A percentile compares a stretch with the other conserved stretches of the same genome.
Evolutionary conservation across 30 jellyfish, hydroid and myxozoan species (phyloP).

Genomic region (Rhopilema esculentum): DNA sequence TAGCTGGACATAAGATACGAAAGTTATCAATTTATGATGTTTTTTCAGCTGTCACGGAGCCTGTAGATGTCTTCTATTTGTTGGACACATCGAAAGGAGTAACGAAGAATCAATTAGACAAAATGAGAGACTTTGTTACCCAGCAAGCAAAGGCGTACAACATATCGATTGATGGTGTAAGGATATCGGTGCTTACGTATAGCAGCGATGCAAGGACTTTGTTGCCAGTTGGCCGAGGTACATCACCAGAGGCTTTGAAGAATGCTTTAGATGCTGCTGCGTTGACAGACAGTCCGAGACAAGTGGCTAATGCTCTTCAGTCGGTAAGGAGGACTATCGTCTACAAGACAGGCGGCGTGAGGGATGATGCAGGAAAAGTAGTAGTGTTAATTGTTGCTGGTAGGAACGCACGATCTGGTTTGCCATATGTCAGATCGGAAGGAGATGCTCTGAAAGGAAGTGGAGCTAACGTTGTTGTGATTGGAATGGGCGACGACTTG

Average conservation of each 20-base stretch:
- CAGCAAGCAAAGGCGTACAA: constrained; percentile 21
- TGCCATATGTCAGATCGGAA: background rate
- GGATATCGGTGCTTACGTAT: constrained; percentile 27
- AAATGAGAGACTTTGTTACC: constrained; percentile 33
- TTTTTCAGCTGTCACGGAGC: constrained; percentile 27
- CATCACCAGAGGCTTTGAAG: background rate
- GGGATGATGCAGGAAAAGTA: constrained; percentile 45
- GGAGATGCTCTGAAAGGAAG: background rate
- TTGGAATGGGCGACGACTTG: constrained; percentile 47
- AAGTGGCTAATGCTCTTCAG: constrained; percentile 1
- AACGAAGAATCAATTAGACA: constrained; percentile 15
- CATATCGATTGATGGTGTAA: constrained; percentile 4
- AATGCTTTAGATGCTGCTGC: constrained; percentile 14
- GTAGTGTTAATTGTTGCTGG: constrained; percentile 43
- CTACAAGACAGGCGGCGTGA: constrained; percentile 7
- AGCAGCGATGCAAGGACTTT: background rate
- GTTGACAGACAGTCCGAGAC: constrained; percentile 36
- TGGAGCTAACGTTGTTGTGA: constrained; percentile 34
- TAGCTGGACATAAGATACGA: too few species aligned
- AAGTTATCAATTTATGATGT: background rate
- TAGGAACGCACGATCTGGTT: constrained; percentile 4
- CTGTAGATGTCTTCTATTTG: constrained; percentile 51
- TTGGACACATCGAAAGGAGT: constrained; percentile 41
- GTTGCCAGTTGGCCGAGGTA: constrained; percentile 18
- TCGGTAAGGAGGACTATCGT: background rate